Base-by-base conservation (phyloP, 2,113 vertebrate species). In the Polyodon spathula region DNA sequence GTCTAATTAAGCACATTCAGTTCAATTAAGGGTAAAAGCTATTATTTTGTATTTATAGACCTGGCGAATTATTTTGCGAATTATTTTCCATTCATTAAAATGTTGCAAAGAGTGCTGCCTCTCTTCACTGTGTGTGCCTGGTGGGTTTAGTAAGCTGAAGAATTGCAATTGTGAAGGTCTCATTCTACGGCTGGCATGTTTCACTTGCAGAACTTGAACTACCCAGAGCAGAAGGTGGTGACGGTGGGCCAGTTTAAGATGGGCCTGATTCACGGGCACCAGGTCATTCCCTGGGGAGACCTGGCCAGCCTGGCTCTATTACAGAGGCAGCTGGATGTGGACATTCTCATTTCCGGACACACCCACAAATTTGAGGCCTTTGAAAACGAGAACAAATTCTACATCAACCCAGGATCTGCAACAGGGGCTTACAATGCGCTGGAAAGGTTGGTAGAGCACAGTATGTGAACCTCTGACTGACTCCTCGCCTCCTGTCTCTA, bases 281-380 rank as follows among this genome's bases (percentile, higher is more conserved):
- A 98, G 79, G 94, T 99, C 65, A 95, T 99, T 67, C 97, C 97
- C 0, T 99, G 97, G 97, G 95, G 95, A 4, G 95, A 99, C 56
- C 92, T 97, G 92, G 94, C 97, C 68, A 97, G 94, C 67, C 84
- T 98, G 70, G 96, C 95, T 0, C 81, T 99, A 74, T 78, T 98
- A 4, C 95, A 99, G 71, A 88, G 97, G 74, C 95, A 99, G 74
- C 89, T 99, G 51, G 95, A 98, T 42, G 97, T 98, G 59, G 97
- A 99, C 85, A 99, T 97, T 81, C 92, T 99, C 63, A 98, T 99
- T 77, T 98, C 97, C 0, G 97, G 96, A 61, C 97, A 99, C 66
- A 99, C 96, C n/a, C 95, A 98, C 74, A 98, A 95, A 79, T 99
- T 99, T 44, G 96, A 99, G 81, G 96, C 95, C 0, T 98, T 97